Base-by-base conservation (phyloP, 2,113 vertebrate species). In the Pelusios castaneus region DNA sequence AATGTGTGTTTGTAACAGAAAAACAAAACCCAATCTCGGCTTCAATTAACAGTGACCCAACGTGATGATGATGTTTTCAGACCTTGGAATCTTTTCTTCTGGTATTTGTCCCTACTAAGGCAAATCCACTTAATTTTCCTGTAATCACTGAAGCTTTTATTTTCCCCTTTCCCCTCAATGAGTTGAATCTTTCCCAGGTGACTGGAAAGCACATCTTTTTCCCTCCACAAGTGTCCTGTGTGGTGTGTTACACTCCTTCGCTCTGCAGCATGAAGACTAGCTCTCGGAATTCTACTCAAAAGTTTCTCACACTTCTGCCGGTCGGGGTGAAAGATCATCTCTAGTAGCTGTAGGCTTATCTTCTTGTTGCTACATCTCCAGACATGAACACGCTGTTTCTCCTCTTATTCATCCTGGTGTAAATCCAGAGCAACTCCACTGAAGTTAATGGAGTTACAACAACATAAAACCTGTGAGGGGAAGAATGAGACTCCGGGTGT, bases 1-100 rank as follows among this genome's bases (percentile, higher is more conserved):
- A 97, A 97, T 97, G 84, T 97, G 94, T 94, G 82, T 97, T 97
- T 96, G 94, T 92, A 94, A 92, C 96, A 85, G 91, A 93, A 96
- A 95, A 95, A 84, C 80, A 85, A 52, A 88, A 96, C 77, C 70
- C 25, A 88, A 47, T n/a, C n/a, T n/a, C n/a, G 75, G 92, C 89
- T 96, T 77, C 94, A 94, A 92, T 88, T 94, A 95, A 79, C 49
- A 43, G 89, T 88, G 89, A 87, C 88, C 83, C 25, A 2, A 56
- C 19, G 2, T 12, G 90, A 91, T 82, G 90, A 91, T 82, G 88
- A 80, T 4, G 0, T 95, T 92, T 96, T 94, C 93, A 89, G 83
- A 89, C 93, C 91, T 92, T 80, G 86, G 54, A 89, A 93, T 91
- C 89, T 95, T 89, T 97, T 91, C 80, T 95, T 86, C 49, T 1